Evolutionary conservation across 2,888 invertebrate genomes (phyloP).

Genomic region (Vanessa cardui): DNA sequence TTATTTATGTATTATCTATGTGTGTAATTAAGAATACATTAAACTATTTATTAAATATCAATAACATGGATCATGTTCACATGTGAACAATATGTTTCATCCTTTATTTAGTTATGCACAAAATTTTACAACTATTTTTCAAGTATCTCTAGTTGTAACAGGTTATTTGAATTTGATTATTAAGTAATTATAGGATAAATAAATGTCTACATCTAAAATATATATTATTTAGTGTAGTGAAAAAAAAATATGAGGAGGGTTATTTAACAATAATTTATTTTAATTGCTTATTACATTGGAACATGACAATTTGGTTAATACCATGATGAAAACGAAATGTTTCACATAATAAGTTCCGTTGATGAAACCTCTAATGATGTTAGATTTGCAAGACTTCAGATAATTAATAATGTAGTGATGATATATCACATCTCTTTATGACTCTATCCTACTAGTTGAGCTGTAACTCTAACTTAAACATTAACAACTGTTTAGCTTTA

Average conservation of each 20-base stretch:
- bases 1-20: not conserved
- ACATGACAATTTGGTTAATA: too few relatives aligned
- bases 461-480: too few relatives aligned
- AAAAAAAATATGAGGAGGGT: not conserved
- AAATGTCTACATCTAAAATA: not conserved
- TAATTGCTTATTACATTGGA: not conserved
- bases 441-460: too few relatives aligned
- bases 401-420: too few relatives aligned
- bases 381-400: too few relatives aligned
- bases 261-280: not conserved
- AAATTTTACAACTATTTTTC: constrained; percentile 2
- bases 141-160: not conserved
- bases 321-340: too few relatives aligned
- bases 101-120: not conserved
- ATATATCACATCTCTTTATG: too few relatives aligned
- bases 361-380: too few relatives aligned
- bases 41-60: constrained; percentile 1
- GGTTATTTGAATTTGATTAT: too few relatives aligned
- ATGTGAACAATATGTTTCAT: not conserved
- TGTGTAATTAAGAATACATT: not conserved
- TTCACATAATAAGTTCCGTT: too few relatives aligned
- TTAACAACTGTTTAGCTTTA: too few relatives aligned
- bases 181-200: not conserved
- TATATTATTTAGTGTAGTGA: not conserved
- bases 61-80: not conserved